Percentiles rank a stretch among this genome's conserved stretches.
Evolutionary conservation across 2,113 vertebrate species (phyloP).

Genomic region (Pholis gunnellus): DNA sequence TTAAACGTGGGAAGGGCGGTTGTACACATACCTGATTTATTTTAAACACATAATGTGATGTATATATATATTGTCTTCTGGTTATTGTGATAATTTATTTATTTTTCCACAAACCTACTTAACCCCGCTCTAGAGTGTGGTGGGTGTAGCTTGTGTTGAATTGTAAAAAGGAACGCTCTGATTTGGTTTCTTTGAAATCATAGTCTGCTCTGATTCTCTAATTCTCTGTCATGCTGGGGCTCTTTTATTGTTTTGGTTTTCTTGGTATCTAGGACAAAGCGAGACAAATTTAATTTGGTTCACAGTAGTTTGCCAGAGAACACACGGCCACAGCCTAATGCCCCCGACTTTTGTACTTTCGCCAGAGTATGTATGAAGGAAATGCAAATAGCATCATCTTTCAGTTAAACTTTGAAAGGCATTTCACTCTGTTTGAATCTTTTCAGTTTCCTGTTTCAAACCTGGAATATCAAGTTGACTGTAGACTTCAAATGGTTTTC

Average conservation of each 20-base stretch:
- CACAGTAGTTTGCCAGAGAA: constrained; percentile 29
- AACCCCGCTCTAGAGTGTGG: too few relatives aligned
- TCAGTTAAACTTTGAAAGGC: neutral
- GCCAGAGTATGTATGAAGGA: neutral
- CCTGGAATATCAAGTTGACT: neutral
- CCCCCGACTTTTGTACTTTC: neutral
- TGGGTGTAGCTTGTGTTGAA: too few relatives aligned
- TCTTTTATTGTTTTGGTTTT: constrained; percentile 18
- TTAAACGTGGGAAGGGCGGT: constrained; percentile 46
- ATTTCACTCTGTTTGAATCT: neutral
- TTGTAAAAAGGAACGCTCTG: too few relatives aligned
- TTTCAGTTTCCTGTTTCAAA: neutral
- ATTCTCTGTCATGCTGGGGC: constrained; percentile 9
- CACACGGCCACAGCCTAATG: constrained; percentile 17
- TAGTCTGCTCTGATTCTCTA: neutral
- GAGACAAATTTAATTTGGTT: constrained; percentile 22
- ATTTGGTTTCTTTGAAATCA: neutral
- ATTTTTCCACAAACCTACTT: neutral
- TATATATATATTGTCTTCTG: too few relatives aligned
- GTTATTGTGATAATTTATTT: too few relatives aligned
- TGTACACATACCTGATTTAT: constrained; percentile 14
- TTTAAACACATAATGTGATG: neutral
- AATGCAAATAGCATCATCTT: neutral
- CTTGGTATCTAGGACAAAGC: constrained; percentile 33
- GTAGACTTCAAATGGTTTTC: neutral